phyloP scores from a whole-genome alignment of 2,113 vertebrate species.

The Burhinus bistriatus region DNA sequence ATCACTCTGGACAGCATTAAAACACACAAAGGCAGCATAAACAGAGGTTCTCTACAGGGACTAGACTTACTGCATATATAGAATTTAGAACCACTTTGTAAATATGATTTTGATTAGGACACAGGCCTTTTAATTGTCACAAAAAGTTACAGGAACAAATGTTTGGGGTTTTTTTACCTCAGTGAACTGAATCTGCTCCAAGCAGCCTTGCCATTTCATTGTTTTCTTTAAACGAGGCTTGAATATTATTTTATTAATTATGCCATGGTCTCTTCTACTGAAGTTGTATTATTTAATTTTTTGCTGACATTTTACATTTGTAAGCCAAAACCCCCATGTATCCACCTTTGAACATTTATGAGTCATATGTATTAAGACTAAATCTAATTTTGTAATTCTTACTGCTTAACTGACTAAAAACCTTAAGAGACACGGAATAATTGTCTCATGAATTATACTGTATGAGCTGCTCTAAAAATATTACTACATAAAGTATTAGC shows the following conservation, averaged over 20 bases:
- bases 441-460: constrained; percentile 20
- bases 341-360: constrained; percentile 16
- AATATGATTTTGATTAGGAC: not conserved
- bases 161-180: not conserved
- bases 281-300: not conserved
- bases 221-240: not conserved
- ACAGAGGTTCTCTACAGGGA: not conserved
- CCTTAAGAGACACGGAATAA: constrained; percentile 13
- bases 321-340: not conserved
- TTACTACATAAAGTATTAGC: not conserved
- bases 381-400: constrained; percentile 8
- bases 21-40: not conserved
- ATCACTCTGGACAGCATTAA: not conserved
- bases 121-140: not conserved
- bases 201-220: not conserved
- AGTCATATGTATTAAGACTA: not conserved
- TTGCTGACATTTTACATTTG: not conserved
- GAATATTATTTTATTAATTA: constrained; percentile 21
- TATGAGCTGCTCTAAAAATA: constrained; percentile 2
- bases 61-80: not conserved
- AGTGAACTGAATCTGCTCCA: not conserved
- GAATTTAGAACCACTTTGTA: not conserved
- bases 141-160: not conserved
- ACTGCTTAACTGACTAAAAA: constrained; percentile 42
- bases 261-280: not conserved